phyloP scores from a whole-genome alignment of 2,888 invertebrate genomes.

The Cataglyphis cursor region DNA sequence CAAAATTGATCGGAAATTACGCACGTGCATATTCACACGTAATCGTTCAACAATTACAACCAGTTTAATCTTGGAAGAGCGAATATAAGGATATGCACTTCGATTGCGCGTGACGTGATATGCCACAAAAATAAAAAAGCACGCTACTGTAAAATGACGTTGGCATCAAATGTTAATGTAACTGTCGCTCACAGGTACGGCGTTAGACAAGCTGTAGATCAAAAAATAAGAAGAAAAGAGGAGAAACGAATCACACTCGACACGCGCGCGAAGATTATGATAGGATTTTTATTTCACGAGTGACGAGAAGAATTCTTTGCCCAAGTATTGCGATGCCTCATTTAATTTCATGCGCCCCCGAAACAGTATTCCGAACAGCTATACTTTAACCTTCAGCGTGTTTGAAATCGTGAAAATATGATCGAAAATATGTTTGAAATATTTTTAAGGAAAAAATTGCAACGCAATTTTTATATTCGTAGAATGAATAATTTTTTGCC shows the following conservation, averaged over 20 bases:
- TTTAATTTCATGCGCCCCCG: background rate
- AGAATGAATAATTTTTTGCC: background rate
- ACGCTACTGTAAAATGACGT: constrained; percentile 28
- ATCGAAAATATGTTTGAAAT: background rate
- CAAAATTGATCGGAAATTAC: constrained; percentile 53
- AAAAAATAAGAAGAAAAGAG: constrained; percentile 38
- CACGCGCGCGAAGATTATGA: constrained; percentile 26
- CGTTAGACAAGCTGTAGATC: constrained; percentile 29
- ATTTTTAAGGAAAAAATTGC: background rate
- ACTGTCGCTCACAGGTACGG: constrained; percentile 35
- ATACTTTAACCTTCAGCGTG: background rate
- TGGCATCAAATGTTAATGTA: constrained; percentile 47
- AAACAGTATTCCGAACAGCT: background rate
- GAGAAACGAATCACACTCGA: background rate
- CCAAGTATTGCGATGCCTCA: background rate
- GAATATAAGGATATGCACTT: constrained; percentile 26
- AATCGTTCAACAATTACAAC: constrained; percentile 46
- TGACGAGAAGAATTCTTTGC: background rate
- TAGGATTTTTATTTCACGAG: constrained; percentile 28
- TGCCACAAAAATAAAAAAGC: constrained; percentile 23
- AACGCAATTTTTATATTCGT: background rate
- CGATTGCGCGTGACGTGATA: constrained; percentile 31
- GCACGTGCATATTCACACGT: constrained; percentile 18
- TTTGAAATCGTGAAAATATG: background rate
- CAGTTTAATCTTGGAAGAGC: constrained; percentile 36